Base-by-base conservation (phyloP, 1,140 invertebrate genomes). In the fruit fly (Drosophila melanogaster) region DNA sequence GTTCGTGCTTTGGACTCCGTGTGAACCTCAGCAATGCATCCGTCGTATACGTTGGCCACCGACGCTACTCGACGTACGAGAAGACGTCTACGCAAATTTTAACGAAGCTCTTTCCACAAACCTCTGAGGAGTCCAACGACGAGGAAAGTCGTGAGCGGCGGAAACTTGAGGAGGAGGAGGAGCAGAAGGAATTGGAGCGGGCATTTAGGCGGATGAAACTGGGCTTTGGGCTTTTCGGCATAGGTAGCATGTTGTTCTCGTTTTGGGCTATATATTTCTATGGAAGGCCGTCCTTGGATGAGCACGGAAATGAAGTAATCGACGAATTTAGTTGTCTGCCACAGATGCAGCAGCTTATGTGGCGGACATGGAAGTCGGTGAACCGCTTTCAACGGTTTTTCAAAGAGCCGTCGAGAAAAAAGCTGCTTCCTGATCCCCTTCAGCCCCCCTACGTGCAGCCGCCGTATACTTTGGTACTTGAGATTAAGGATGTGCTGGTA, bases 401-500 rank as follows among this genome's bases (percentile, higher is more conserved):
- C 47, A 95, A 97, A 93, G 98, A 99, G 91, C 99, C 99, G 3
- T 98, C 98, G 3, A 95, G 98, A 67, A 96, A 98, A 57, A 97
- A 98, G 92, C 92, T 99, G 8, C 93, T 99, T 46, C 99, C 99
- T 17, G 98, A 99, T 92, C 97, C 98, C 10, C 89, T 99, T 6
- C 95, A 96, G 75, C 95, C 96, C 65, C 99, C 98, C 0, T 99
- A 99, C 91, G 94, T 96, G 72, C 99, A 99, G 92, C 99, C 98
- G 12, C 97, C 97, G 1, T 99, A 99, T 91, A 99, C 99, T 0
- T 92, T 99, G 26, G 96, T 99, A 14, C 91, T 99, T 43, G 99
- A 99, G 94, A 94, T 99, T 90, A 99, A 97, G 98, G 98, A 98
- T 92, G 95, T 99, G 5, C 93, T 99, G 3, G 96, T 99, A 3